These are phyloP conservation scores for Lacanobia wlatinum DNA, from an alignment of 2,888 invertebrate species.

Conservation along the genomic window DNA sequence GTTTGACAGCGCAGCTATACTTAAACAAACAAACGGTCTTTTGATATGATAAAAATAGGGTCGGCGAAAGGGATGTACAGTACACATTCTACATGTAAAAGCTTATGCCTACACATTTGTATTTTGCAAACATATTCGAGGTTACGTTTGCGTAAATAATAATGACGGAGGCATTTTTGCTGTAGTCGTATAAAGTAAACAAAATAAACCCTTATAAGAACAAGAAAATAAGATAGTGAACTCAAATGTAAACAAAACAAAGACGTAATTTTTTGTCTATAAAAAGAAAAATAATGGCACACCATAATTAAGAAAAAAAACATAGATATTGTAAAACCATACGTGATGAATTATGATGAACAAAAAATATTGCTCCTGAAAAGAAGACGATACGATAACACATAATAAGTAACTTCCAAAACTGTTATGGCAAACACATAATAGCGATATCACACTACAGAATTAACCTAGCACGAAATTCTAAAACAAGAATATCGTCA, in stretches of 20 bases:
- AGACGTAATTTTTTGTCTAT: not conserved
- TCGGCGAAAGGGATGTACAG: conserved; percentile 33
- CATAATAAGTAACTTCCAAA: no score
- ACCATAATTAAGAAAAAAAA: not conserved
- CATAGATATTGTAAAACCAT: no score
- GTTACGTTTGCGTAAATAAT: conserved; percentile 28
- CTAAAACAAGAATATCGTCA: conserved; percentile 6
- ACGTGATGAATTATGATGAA: no score
- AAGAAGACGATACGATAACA: no score
- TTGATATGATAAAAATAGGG: conserved; percentile 53
- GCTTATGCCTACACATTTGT: conserved; percentile 35
- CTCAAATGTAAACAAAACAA: not conserved
- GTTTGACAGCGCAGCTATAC: conserved; percentile 67
- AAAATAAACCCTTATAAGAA: not conserved
- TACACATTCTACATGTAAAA: conserved; percentile 31
- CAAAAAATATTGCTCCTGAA: no score
- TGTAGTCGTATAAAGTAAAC: conserved; percentile 1
- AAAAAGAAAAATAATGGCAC: not conserved
- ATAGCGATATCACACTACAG: not conserved
- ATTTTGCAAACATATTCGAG: conserved; percentile 41
- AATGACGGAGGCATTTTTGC: conserved; percentile 13
- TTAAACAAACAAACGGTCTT: conserved; percentile 57
- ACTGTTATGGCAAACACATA: not conserved
- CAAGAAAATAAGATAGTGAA: not conserved
- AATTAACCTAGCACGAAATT: conserved; percentile 5